A percentile compares a stretch with the other conserved stretches of the same genome.
Conservation (phyloP, 2,888 invertebrate genomes). For the Pterobdella sp. region DNA sequence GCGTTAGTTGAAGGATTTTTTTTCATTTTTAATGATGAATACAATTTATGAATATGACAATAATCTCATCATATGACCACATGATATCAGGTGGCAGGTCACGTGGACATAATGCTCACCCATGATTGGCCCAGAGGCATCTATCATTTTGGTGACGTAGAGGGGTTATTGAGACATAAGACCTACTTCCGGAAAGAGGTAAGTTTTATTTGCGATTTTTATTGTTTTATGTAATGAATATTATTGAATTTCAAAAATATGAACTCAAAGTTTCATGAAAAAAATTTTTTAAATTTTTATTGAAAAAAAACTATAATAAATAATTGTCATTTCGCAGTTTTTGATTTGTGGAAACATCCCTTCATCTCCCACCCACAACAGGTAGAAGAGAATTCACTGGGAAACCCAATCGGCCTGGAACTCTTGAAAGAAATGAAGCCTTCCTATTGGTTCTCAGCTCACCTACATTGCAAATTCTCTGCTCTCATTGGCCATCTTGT, state of each 20-base stretch:
- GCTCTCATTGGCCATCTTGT: constrained; percentile 71
- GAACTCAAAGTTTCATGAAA: too few species aligned
- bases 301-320: too few species aligned
- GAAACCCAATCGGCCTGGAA: constrained; percentile 76
- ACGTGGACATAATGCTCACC: constrained; percentile 77
- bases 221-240: too few species aligned
- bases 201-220: too few species aligned
- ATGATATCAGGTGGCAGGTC: background rate
- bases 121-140: constrained; percentile 95
- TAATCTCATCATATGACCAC: too few species aligned
- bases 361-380: background rate
- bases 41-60: too few species aligned
- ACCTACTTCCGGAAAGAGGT: constrained; percentile 74
- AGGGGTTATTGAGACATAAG: constrained; percentile 66
- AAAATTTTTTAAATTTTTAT: too few species aligned
- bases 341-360: too few species aligned
- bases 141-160: constrained; percentile 72
- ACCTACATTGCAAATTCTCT: constrained; percentile 89
- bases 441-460: constrained; percentile 84
- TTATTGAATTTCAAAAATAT: too few species aligned
- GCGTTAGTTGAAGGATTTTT: too few species aligned
- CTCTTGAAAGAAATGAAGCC: constrained; percentile 71
- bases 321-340: too few species aligned
- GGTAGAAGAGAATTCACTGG: constrained; percentile 68
- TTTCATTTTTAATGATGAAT: too few species aligned